These are phyloP conservation scores for Zosterops pallidus DNA, from an alignment of 2,113 vertebrate genomes.

Conservation along the genomic window DNA sequence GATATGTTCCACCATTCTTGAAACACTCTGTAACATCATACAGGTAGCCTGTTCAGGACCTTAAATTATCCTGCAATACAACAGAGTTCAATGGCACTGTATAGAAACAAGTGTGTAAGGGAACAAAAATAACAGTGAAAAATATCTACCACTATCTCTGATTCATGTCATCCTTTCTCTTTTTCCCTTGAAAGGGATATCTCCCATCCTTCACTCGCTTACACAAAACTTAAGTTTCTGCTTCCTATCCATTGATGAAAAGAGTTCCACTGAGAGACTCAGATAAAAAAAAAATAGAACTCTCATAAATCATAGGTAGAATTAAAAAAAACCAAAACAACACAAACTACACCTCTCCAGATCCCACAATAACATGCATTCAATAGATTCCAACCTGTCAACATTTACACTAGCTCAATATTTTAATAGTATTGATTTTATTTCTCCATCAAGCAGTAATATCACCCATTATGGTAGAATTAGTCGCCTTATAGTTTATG, in stretches of 20 bases:
- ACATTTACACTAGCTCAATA: not conserved
- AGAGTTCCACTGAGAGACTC: not conserved
- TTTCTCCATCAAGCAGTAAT: slow-evolving; percentile 39
- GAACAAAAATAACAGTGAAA: not conserved
- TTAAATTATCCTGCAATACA: not conserved
- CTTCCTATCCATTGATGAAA: not conserved
- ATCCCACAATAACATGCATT: not conserved
- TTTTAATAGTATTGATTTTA: slow-evolving; percentile 35
- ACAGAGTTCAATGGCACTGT: not conserved
- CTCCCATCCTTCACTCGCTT: not conserved
- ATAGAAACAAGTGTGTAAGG: not conserved
- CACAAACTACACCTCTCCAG: not conserved
- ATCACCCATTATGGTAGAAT: slow-evolving; percentile 32
- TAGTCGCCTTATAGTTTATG: slow-evolving; percentile 45
- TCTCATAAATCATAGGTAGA: not conserved
- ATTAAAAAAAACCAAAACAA: not conserved
- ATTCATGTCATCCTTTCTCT: not conserved
- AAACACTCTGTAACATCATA: not conserved
- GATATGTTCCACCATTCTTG: not conserved
- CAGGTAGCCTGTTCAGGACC: not conserved
- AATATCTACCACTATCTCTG: not conserved
- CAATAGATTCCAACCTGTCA: slow-evolving; percentile 26
- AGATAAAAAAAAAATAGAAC: not conserved
- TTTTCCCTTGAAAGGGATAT: not conserved
- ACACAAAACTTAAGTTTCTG: not conserved